Conservation (phyloP, 2,888 invertebrate species). For the Andrena minutula region DNA sequence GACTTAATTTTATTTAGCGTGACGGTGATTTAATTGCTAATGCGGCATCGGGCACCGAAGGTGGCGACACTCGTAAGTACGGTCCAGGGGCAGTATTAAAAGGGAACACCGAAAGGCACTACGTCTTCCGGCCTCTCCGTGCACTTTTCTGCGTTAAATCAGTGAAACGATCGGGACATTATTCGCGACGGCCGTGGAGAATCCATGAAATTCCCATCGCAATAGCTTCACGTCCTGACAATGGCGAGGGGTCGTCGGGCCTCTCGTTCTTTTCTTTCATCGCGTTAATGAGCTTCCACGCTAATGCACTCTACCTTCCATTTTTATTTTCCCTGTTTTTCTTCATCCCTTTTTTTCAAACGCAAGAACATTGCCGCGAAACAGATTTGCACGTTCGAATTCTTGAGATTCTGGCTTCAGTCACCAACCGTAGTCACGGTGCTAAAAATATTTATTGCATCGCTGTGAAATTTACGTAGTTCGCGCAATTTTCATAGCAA, state of each 20-base stretch:
- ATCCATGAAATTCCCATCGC: conserved; percentile 76
- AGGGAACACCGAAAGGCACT: conserved; percentile 65
- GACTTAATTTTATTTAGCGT: not conserved
- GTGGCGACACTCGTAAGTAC: conserved; percentile 49
- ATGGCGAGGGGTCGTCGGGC: conserved; percentile 67
- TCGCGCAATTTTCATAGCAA: too few relatives aligned
- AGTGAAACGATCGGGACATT: conserved; percentile 73
- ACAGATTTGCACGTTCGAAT: not conserved
- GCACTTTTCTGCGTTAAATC: conserved; percentile 66
- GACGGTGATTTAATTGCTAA: conserved; percentile 11
- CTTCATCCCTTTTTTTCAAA: conserved; percentile 2
- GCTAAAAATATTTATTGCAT: not conserved
- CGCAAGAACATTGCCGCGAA: conserved; percentile 16
- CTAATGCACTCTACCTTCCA: conserved; percentile 50
- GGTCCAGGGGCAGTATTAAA: conserved; percentile 57
- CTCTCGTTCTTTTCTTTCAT: conserved; percentile 67
- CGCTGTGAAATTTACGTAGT: not conserved
- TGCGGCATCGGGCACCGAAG: conserved; percentile 5
- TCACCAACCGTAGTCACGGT: not conserved
- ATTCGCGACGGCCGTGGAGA: conserved; percentile 69
- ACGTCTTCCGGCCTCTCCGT: conserved; percentile 47
- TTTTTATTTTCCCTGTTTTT: conserved; percentile 17
- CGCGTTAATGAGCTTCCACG: conserved; percentile 70
- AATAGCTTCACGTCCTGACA: conserved; percentile 71
- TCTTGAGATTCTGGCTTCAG: not conserved